Evolutionary conservation across 2,113 vertebrate species (phyloP), one percentile per base, ranked within the genome.

Genomic region (Pachypanchax playfairii): DNA sequence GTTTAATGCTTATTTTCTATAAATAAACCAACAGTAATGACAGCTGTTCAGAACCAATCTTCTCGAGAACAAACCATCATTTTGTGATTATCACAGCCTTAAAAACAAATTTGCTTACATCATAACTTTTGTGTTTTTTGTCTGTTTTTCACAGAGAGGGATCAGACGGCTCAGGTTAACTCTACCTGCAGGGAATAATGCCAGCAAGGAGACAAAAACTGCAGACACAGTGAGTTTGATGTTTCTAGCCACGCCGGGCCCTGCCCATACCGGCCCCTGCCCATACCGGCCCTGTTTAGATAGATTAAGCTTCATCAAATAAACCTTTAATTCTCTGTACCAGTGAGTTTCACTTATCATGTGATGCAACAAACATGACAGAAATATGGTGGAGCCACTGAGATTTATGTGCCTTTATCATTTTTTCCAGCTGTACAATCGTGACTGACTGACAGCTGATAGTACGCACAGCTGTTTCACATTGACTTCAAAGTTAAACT

Each of bases 121-220:
- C 42, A 0, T 31, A 50, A 21, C 36, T 15, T 29, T 69, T 53
- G 77, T 38, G 26, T 10, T 76, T 46, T 67, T 21, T 70, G 3
- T 26, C 42, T 67, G 58, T 75, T 57, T 69, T 77, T 68, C 82
- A 62, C 82, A 99, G 97, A 93, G 94, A 69, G 91, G 91, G 24
- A 90, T 96, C 75, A 93, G 92, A 35, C 92, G 94, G 48, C 89
- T 99, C 6, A 92, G 97, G 52, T 90, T 99, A 36, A 99, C 96
- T 0, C 88, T 98, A 1, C 95, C 94, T 7, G 87, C 93, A 0
- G 94, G 93, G 57, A 91, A 92, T 52, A 82, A 80, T 70, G 78
- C 81, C 10, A 88, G 90, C 53, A 84, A 92, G 60, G 88, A 85
- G 53, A 54, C 65, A 22, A 88, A 84, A 70, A 87, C 51, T 0